Conservation (phyloP, 2,888 invertebrate genomes). For the Geotrupes spiniger region DNA sequence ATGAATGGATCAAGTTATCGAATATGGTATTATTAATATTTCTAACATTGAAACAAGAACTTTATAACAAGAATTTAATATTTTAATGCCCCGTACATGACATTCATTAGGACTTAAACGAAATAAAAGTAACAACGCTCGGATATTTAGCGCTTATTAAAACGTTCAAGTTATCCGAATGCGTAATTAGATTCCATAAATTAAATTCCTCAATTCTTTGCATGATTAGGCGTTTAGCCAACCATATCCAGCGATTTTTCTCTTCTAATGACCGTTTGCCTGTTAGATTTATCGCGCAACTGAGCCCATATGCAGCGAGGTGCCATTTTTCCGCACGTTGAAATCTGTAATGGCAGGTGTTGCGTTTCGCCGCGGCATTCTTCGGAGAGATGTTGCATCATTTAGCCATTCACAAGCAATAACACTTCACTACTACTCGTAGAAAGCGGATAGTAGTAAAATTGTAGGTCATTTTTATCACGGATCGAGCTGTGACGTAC, state of each 20-base stretch:
- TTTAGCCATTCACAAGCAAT: slow-evolving; percentile 31
- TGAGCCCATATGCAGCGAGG: neutral
- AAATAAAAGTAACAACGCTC: no score
- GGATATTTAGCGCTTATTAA: no score
- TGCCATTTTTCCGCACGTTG: slow-evolving; percentile 20
- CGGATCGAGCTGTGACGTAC: slow-evolving; percentile 29
- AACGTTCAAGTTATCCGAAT: neutral
- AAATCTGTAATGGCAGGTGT: slow-evolving; percentile 26
- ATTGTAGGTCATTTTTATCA: slow-evolving; percentile 37
- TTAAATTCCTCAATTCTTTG: slow-evolving; percentile 4
- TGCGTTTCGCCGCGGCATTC: slow-evolving; percentile 24
- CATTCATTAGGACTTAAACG: no score
- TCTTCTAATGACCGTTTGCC: neutral
- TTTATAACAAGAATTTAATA: no score
- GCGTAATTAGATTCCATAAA: slow-evolving; percentile 6
- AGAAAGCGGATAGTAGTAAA: slow-evolving; percentile 32
- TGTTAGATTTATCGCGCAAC: neutral
- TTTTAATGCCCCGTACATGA: no score
- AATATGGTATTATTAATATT: no score
- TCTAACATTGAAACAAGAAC: no score
- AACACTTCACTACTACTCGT: slow-evolving; percentile 28
- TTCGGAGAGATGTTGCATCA: slow-evolving; percentile 27
- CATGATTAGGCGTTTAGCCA: slow-evolving; percentile 7
- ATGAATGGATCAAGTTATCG: no score
- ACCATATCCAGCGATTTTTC: slow-evolving; percentile 6